These are phyloP conservation scores for Panulirus ornatus DNA, from an alignment of 1,140 invertebrate genomes.

Conservation along the genomic window DNA sequence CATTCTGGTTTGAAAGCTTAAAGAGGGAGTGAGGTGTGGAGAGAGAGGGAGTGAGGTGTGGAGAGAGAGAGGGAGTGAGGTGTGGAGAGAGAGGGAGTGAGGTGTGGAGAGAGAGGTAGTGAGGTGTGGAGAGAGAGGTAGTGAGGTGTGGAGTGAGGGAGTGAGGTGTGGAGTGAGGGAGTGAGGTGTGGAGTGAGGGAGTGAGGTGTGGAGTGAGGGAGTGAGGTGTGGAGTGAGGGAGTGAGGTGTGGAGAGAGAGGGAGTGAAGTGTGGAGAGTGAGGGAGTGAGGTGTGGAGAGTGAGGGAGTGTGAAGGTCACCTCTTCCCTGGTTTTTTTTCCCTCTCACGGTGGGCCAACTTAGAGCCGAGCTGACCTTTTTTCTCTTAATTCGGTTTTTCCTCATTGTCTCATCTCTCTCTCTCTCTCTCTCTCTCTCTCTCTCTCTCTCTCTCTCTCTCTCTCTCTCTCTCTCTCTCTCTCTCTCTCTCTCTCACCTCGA, in stretches of 20 bases:
- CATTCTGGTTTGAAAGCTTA: no score
- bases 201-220: neutral
- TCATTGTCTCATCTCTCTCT: no score
- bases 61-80: conserved; percentile 12
- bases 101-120: neutral
- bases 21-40: neutral
- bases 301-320: neutral
- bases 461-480: no score
- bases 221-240: neutral
- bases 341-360: no score
- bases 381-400: no score
- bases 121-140: neutral
- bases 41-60: neutral
- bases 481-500: no score
- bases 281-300: neutral
- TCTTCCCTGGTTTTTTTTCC: no score
- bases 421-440: no score
- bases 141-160: no score
- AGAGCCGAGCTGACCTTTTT: no score
- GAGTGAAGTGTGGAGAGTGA: neutral
- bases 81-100: neutral
- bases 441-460: no score
- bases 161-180: neutral
- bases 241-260: no score
- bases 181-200: neutral